Evolutionary conservation across 2,888 invertebrate species (phyloP).

Genomic region (Drosophila heteroneura): DNA sequence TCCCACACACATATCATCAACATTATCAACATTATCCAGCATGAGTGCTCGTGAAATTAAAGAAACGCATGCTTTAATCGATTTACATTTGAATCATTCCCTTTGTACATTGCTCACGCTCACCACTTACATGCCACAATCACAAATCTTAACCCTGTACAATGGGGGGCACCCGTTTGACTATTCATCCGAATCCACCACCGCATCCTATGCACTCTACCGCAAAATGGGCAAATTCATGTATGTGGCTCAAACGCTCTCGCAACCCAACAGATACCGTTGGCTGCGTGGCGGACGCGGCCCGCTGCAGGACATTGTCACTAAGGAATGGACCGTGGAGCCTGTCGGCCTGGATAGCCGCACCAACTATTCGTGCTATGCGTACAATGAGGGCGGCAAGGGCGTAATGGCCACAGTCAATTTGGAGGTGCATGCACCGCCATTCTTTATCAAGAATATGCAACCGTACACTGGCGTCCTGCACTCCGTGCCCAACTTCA

Average conservation of each 20-base stretch:
- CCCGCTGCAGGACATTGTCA: slow-evolving; percentile 90
- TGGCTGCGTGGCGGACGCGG: slow-evolving; percentile 92
- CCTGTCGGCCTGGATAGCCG: slow-evolving; percentile 94
- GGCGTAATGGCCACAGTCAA: slow-evolving; percentile 89
- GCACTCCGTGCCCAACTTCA: slow-evolving; percentile 91
- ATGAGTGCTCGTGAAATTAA: slow-evolving; percentile 67
- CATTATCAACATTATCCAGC: slow-evolving; percentile 52
- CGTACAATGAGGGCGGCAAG: slow-evolving; percentile 93
- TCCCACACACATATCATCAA: slow-evolving; percentile 33
- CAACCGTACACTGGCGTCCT: slow-evolving; percentile 92
- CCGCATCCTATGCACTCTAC: slow-evolving; percentile 69
- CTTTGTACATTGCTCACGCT: slow-evolving; percentile 83
- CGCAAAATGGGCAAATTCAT: slow-evolving; percentile 84
- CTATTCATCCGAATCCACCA: slow-evolving; percentile 46
- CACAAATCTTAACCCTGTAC: slow-evolving; percentile 83
- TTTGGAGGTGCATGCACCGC: slow-evolving; percentile 92
- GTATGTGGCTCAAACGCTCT: slow-evolving; percentile 80
- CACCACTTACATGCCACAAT: slow-evolving; percentile 82
- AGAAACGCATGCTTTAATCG: slow-evolving; percentile 84
- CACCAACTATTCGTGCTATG: slow-evolving; percentile 95
- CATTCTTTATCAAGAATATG: slow-evolving; percentile 93
- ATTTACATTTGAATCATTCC: slow-evolving; percentile 82
- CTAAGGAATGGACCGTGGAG: slow-evolving; percentile 92
- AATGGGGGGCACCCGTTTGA: slow-evolving; percentile 60
- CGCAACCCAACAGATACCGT: slow-evolving; percentile 87